These are phyloP conservation scores for Ctenopoma kingsleyae DNA, from an alignment of 2,797 vertebrate genomes.

Conservation along the genomic window DNA sequence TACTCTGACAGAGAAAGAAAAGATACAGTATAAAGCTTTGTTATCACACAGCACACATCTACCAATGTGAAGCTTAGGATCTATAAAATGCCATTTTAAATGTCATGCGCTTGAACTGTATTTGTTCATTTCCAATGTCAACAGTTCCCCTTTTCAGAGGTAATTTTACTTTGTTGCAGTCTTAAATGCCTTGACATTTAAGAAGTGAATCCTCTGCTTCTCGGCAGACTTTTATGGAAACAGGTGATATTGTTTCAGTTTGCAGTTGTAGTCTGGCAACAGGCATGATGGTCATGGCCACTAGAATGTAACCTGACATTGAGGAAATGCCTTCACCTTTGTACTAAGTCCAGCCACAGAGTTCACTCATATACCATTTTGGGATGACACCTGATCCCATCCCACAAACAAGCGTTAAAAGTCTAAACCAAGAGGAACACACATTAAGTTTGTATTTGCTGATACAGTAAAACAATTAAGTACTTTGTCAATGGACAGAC, in stretches of 20 bases:
- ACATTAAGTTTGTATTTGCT: background rate
- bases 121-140: slow-evolving; percentile 67
- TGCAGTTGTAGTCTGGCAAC: slow-evolving; percentile 31
- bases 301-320: slow-evolving; percentile 48
- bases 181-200: slow-evolving; percentile 79
- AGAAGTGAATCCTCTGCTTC: slow-evolving; percentile 38
- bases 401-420: slow-evolving; percentile 40
- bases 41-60: slow-evolving; percentile 45
- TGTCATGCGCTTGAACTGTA: slow-evolving; percentile 70
- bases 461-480: slow-evolving; percentile 12
- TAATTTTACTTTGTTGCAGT: slow-evolving; percentile 60
- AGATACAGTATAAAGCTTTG: slow-evolving; percentile 33
- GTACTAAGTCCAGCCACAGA: slow-evolving; percentile 61
- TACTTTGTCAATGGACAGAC: background rate
- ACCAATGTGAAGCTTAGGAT: slow-evolving; percentile 45
- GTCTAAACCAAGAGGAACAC: slow-evolving; percentile 13
- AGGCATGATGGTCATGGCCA: slow-evolving; percentile 1
- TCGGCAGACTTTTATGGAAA: slow-evolving; percentile 37
- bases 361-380: slow-evolving; percentile 38
- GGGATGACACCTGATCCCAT: slow-evolving; percentile 51
- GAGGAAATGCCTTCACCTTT: slow-evolving; percentile 51
- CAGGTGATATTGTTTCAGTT: slow-evolving; percentile 52
- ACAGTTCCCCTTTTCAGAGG: slow-evolving; percentile 52
- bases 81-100: slow-evolving; percentile 76
- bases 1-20: slow-evolving; percentile 34